Conservation (phyloP, 2,888 invertebrate species). For the Rosalia funebris region DNA sequence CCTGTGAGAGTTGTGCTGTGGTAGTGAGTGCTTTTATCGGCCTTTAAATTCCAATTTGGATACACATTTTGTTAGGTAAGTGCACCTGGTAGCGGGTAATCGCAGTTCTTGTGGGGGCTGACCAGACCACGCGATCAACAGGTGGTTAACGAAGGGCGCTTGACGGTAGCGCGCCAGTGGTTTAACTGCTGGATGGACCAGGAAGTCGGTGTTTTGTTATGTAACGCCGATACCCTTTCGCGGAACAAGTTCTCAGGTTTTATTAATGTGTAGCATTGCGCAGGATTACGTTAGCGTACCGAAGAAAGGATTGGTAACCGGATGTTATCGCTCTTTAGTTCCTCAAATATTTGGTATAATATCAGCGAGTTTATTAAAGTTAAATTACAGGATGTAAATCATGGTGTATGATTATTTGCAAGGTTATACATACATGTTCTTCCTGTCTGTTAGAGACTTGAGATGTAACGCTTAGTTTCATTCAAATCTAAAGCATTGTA, state of each 20-base stretch:
- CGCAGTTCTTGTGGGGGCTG: conserved; percentile 1
- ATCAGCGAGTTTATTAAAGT: no score
- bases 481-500: no score
- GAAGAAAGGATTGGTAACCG: no score
- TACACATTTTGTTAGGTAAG: conserved; percentile 25
- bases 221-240: not conserved
- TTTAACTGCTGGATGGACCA: not conserved
- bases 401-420: no score
- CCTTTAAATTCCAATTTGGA: conserved; percentile 27
- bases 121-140: not conserved
- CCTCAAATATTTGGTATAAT: no score
- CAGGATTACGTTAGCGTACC: not conserved
- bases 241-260: not conserved
- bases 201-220: not conserved
- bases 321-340: no score
- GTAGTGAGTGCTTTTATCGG: conserved; percentile 21
- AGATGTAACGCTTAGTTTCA: no score
- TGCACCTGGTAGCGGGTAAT: conserved; percentile 13
- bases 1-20: conserved; percentile 24
- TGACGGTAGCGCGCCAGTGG: not conserved
- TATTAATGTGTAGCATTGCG: not conserved
- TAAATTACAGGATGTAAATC: no score
- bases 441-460: no score
- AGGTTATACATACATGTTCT: no score
- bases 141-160: conserved; percentile 4